phyloP scores from a whole-genome alignment of 2,113 vertebrate species.

The Colistium nudipinnis region DNA sequence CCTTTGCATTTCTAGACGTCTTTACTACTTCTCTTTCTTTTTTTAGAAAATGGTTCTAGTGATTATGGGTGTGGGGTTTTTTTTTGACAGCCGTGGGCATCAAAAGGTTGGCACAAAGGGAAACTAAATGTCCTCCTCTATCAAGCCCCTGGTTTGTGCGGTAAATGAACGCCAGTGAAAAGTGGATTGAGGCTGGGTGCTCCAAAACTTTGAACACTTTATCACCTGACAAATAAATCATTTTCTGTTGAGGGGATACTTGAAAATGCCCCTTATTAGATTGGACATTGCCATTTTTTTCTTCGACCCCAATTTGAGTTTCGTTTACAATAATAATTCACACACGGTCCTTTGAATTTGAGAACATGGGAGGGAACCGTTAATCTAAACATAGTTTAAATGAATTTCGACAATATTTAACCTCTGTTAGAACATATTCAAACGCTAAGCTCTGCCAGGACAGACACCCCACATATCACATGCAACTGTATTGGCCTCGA shows the following conservation, averaged over 20 bases:
- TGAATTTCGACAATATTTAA: not conserved
- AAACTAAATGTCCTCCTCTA: conserved; percentile 54
- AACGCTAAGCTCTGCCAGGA: not conserved
- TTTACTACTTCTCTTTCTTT: conserved; percentile 42
- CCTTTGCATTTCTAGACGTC: conserved; percentile 46
- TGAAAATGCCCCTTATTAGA: conserved; percentile 1
- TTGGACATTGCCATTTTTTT: too few relatives aligned
- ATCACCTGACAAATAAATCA: conserved; percentile 10
- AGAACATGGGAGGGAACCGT: not conserved
- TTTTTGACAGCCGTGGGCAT: conserved; percentile 55
- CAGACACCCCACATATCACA: not conserved
- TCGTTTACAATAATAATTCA: not conserved
- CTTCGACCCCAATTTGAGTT: not conserved
- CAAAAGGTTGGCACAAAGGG: conserved; percentile 55
- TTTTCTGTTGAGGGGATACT: conserved; percentile 17
- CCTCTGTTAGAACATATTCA: not conserved
- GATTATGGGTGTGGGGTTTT: conserved; percentile 51
- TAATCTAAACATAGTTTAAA: not conserved
- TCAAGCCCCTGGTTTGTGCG: conserved; percentile 41
- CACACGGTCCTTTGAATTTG: not conserved
- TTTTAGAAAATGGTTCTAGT: conserved; percentile 41
- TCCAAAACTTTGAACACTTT: conserved; percentile 8
- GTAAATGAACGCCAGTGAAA: conserved; percentile 37
- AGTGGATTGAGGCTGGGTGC: conserved; percentile 22
- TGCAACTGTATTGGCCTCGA: too few relatives aligned